Evolutionary conservation across 1,140 invertebrate species (phyloP).

Genomic region (Drosophila eugracilis): DNA sequence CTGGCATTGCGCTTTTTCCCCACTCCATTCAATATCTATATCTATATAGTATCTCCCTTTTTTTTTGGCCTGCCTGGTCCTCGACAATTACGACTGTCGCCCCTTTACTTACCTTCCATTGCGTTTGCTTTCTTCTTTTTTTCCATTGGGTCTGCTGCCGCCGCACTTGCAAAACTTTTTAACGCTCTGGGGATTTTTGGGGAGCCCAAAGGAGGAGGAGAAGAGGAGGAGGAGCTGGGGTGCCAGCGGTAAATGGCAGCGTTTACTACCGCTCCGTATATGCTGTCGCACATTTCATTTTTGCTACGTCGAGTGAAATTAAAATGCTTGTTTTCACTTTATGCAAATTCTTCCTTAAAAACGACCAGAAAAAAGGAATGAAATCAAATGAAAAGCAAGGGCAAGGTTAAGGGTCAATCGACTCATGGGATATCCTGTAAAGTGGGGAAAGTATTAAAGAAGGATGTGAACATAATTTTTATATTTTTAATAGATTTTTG

Average conservation of each 20-base stretch:
- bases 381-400: slow-evolving; percentile 14
- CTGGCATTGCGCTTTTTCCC: slow-evolving; percentile 78
- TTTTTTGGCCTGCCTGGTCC: slow-evolving; percentile 40
- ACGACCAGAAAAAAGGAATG: slow-evolving; percentile 46
- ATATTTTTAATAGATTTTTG: too few relatives aligned
- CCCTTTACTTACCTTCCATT: slow-evolving; percentile 25
- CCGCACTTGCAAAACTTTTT: slow-evolving; percentile 68
- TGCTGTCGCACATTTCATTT: slow-evolving; percentile 76
- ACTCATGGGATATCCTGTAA: slow-evolving; percentile 1
- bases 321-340: slow-evolving; percentile 84
- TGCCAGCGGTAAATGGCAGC: slow-evolving; percentile 64
- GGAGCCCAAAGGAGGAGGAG: slow-evolving; percentile 29
- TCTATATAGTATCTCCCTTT: slow-evolving; percentile 26
- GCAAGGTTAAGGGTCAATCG: not conserved
- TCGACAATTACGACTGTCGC: slow-evolving; percentile 71
- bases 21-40: slow-evolving; percentile 13
- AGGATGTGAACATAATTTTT: too few relatives aligned
- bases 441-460: too few relatives aligned
- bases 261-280: slow-evolving; percentile 73
- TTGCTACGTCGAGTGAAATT: slow-evolving; percentile 79
- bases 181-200: slow-evolving; percentile 70
- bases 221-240: slow-evolving; percentile 7
- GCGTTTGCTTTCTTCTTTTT: slow-evolving; percentile 41
- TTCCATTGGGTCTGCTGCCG: slow-evolving; percentile 12
- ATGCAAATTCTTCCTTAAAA: slow-evolving; percentile 76